Evolutionary conservation across 2,113 vertebrate genomes (phyloP).

Genomic region (Hippocampus guttulatus): DNA sequence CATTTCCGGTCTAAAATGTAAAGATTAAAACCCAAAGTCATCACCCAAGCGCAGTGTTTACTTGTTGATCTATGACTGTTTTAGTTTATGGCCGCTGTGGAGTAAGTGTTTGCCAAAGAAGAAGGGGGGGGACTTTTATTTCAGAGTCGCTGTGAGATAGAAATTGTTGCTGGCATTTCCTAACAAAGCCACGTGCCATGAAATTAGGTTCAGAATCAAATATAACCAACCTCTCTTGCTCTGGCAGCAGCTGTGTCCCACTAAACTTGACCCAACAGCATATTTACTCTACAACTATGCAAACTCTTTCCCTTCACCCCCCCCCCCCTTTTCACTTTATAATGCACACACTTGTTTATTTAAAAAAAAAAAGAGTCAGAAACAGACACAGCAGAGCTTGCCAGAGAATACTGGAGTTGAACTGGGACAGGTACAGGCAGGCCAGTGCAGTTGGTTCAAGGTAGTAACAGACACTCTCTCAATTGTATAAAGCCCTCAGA

Average conservation of each 20-base stretch:
- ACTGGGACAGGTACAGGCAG: slow-evolving; percentile 54
- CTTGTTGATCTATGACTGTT: slow-evolving; percentile 13
- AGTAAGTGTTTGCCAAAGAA: slow-evolving; percentile 1
- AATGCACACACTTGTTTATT: background rate
- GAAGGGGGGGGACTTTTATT: background rate
- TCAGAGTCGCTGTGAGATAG: slow-evolving; percentile 3
- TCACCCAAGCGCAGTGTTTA: slow-evolving; percentile 2
- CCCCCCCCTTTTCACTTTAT: background rate
- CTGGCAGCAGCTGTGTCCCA: background rate
- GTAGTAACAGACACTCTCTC: slow-evolving; percentile 27
- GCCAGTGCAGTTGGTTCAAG: slow-evolving; percentile 27
- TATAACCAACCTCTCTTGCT: slow-evolving; percentile 7
- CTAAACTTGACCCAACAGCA: slow-evolving; percentile 4
- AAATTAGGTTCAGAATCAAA: slow-evolving; percentile 12
- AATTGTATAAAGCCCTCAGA: slow-evolving; percentile 15
- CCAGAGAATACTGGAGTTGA: slow-evolving; percentile 37
- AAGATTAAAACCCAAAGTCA: slow-evolving; percentile 14
- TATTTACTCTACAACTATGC: slow-evolving; percentile 3
- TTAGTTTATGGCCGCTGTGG: slow-evolving; percentile 1
- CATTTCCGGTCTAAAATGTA: slow-evolving; percentile 3
- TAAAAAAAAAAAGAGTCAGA: slow-evolving; percentile 3
- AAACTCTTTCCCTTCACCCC: background rate
- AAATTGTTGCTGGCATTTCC: slow-evolving; percentile 24
- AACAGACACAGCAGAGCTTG: background rate
- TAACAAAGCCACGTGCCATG: slow-evolving; percentile 12